phyloP scores from a whole-genome alignment of 1,140 invertebrate species.

The Drosophila lacertosa region DNA sequence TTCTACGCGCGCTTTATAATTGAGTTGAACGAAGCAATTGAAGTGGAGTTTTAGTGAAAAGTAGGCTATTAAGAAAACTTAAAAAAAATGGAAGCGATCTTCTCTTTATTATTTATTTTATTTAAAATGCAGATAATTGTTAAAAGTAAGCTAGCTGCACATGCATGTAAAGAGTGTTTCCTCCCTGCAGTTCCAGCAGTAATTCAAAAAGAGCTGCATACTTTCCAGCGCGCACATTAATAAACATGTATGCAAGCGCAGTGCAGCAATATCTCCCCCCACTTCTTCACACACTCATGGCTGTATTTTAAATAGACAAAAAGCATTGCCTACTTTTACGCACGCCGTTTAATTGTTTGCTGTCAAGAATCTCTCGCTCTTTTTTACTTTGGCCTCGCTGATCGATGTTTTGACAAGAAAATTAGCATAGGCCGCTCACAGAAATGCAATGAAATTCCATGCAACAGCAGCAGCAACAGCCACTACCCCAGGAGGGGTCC shows the following conservation, averaged over 20 bases:
- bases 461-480: slow-evolving; percentile 11
- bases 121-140: too few species aligned
- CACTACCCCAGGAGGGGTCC: not conserved
- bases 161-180: too few species aligned
- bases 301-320: too few species aligned
- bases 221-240: slow-evolving; percentile 24
- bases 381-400: slow-evolving; percentile 4
- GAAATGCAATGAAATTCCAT: slow-evolving; percentile 13
- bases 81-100: too few species aligned
- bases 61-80: too few species aligned
- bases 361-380: not conserved
- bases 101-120: too few species aligned
- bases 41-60: too few species aligned
- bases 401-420: slow-evolving; percentile 75
- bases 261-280: too few species aligned
- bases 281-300: too few species aligned
- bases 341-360: not conserved
- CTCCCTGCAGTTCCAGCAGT: too few species aligned
- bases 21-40: too few species aligned
- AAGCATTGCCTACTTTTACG: slow-evolving; percentile 4
- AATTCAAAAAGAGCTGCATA: slow-evolving; percentile 27
- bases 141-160: too few species aligned
- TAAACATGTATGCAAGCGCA: not conserved
- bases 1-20: not conserved
- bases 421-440: slow-evolving; percentile 62